A percentile compares a stretch with the other conserved stretches of the same genome.
phyloP scores from a whole-genome alignment of 2,113 vertebrate genomes.

The Puffinus mauretanicus region DNA sequence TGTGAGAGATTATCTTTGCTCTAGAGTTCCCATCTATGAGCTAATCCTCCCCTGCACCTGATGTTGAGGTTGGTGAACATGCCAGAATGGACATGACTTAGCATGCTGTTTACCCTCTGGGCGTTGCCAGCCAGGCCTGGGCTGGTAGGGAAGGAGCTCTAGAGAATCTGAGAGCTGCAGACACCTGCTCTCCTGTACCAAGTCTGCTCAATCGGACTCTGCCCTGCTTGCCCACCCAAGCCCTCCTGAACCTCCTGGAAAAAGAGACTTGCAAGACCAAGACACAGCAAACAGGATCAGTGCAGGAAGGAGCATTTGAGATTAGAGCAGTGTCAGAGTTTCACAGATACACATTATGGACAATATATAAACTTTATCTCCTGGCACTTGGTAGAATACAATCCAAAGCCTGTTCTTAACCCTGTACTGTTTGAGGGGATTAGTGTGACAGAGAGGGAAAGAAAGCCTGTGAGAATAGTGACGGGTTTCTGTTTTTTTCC shows the following conservation, averaged over 20 bases:
- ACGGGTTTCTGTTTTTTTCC: neutral
- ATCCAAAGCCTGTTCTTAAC: neutral
- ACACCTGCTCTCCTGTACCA: neutral
- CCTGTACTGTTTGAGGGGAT: neutral
- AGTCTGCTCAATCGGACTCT: rapidly evolving
- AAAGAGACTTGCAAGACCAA: neutral
- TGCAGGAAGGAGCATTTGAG: neutral
- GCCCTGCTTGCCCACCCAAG: neutral
- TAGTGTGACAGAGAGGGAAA: neutral
- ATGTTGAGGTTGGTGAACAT: neutral
- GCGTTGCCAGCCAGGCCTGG: neutral
- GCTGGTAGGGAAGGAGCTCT: neutral
- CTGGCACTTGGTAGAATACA: neutral
- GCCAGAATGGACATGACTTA: neutral
- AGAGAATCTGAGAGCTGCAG: neutral
- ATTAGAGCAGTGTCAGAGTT: neutral
- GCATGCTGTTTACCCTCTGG: neutral
- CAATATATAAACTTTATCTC: neutral
- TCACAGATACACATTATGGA: neutral
- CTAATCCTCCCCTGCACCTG: neutral
- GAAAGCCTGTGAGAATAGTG: neutral
- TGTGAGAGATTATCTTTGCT: neutral
- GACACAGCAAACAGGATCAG: neutral
- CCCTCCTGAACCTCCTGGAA: neutral
- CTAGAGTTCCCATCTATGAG: neutral